Conservation (phyloP, 2,113 vertebrate species). For the Sinosuthora webbiana region DNA sequence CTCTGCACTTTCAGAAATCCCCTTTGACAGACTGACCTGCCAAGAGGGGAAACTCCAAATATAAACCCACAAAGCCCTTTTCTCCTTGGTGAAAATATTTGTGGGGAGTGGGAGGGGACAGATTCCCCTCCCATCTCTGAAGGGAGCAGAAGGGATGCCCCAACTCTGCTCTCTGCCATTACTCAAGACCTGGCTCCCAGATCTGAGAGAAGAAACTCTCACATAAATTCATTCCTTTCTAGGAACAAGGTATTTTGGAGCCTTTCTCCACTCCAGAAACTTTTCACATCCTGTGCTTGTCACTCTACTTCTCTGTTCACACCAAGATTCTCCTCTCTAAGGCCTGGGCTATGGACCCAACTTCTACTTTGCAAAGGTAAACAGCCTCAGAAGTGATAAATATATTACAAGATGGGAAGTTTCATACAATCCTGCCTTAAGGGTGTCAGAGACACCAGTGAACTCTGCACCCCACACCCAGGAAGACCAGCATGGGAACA, state of each 20-base stretch:
- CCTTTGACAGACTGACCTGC: neutral
- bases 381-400: neutral
- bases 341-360: neutral
- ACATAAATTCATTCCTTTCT: neutral
- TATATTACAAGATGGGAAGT: neutral
- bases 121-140: neutral
- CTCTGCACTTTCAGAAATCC: neutral
- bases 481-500: neutral
- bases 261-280: neutral
- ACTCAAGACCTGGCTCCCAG: neutral
- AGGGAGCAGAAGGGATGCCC: neutral
- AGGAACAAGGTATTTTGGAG: neutral
- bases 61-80: neutral
- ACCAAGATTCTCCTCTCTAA: neutral
- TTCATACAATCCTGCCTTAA: neutral
- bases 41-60: neutral
- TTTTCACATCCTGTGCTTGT: neutral
- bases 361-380: neutral
- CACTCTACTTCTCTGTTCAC: neutral
- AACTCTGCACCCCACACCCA: neutral
- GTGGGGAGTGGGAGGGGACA: accelerated
- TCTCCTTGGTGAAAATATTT: neutral
- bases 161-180: neutral
- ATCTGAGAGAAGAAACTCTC: neutral
- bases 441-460: neutral